Evolutionary conservation across 2,113 vertebrate species (phyloP).

Genomic region (Butorides virescens): DNA sequence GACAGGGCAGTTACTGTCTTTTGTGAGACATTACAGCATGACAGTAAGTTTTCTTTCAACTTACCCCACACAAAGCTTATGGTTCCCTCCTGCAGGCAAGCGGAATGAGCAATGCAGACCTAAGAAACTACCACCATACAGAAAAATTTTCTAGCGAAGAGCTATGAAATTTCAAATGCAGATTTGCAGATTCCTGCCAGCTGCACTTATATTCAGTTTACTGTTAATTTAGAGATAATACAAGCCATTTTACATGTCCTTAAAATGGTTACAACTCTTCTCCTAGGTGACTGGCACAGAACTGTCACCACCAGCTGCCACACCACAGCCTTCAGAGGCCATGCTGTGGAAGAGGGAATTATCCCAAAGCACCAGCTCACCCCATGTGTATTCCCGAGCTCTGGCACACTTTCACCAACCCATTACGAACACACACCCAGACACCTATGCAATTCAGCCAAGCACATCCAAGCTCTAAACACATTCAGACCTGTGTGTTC

Average conservation of each 20-base stretch:
- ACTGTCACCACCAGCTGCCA: background rate
- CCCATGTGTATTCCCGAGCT: accelerated
- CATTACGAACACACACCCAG: background rate
- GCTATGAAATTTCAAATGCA: background rate
- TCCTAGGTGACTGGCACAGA: background rate
- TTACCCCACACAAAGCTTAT: background rate
- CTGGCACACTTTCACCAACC: background rate
- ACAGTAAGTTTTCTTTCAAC: background rate
- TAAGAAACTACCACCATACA: background rate
- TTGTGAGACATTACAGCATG: background rate
- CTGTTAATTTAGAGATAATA: background rate
- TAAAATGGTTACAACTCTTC: background rate
- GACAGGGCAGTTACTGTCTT: background rate
- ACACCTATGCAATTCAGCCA: background rate
- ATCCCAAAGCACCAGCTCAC: background rate
- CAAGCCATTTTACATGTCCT: background rate
- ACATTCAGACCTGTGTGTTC: background rate
- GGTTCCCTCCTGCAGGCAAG: background rate
- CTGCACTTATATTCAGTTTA: background rate
- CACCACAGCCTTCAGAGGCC: no score
- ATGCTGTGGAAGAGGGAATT: accelerated
- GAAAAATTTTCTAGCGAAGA: background rate
- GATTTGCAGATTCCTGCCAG: background rate
- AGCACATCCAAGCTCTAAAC: background rate
- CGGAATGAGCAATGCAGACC: background rate